Evolutionary conservation across 2,113 vertebrate genomes (phyloP), one percentile per base, ranked within the genome.

Genomic region (Etheostoma spectabile): DNA sequence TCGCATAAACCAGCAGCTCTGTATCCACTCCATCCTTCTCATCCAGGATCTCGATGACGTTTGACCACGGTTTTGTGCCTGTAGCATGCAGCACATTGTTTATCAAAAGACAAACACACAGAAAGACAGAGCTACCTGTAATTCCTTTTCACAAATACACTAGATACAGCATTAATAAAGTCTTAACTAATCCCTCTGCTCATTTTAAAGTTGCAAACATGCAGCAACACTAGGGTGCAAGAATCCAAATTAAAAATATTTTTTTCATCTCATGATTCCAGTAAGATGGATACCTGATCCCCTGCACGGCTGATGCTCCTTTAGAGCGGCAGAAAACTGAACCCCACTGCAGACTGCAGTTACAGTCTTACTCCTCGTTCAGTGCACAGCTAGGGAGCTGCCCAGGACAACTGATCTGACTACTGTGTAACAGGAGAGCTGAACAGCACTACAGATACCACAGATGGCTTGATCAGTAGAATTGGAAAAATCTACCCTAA

Each of bases 1-100:
- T 99, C 1, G 96, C 91, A 19, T 97, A 99, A 79, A 99, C 97
- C 92, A 99, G 95, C 56, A 99, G 94, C 60, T 99, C 98, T 0
- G 98, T 98, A 86, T 99, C 98, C 75, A 98, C 96, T 2, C 98
- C 97, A 82, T 99, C 98, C 85, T 99, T 99, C 90, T 99, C 98
- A 59, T 98, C 96, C 87, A 99, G 92, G 72, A 99, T 98, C 93
- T 98, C 97, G 96, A 98, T 98, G 84, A 97, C 85, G 75, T 97
- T 99, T 73, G 97, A 96, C 98, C 98, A 99, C 19, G 91, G 91
- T 78, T 96, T 97, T 84, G 92, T 91, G 74, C 94, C 98, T 99
- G 91, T 1, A 77, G 56, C 86, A 80, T 30, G 5, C 2, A 70
- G 60, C 48, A 76, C 46, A 68, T 35, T 64, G 8, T 30, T 24